phyloP scores from a whole-genome alignment of 2,888 invertebrate species.

The Drosophila limbata region DNA sequence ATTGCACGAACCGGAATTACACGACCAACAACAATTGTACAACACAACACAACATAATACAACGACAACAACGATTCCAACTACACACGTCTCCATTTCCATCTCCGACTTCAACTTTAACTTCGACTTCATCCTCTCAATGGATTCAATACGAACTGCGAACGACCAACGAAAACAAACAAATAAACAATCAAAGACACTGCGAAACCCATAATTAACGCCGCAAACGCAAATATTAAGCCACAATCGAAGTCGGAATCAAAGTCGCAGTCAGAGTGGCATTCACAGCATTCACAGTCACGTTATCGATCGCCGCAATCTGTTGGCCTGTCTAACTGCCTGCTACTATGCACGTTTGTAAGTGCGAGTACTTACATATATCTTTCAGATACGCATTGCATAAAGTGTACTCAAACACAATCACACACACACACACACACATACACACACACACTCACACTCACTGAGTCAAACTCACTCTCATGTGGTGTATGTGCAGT shows the following conservation, averaged over 20 bases:
- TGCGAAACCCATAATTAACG: constrained; percentile 76
- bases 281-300: constrained; percentile 40
- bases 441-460: constrained; percentile 10
- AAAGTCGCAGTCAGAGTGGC: constrained; percentile 8
- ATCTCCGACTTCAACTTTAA: constrained; percentile 14
- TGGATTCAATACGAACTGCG: constrained; percentile 31
- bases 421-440: constrained; percentile 13
- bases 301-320: constrained; percentile 69
- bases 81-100: constrained; percentile 12
- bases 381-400: constrained; percentile 50
- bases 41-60: constrained; percentile 32
- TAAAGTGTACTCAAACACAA: constrained; percentile 26
- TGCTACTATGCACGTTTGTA: constrained; percentile 5
- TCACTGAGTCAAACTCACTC: constrained; percentile 11
- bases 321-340: constrained; percentile 23
- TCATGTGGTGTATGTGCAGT: constrained; percentile 5
- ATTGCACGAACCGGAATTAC: constrained; percentile 80
- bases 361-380: constrained; percentile 30
- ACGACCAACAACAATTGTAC: constrained; percentile 68
- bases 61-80: constrained; percentile 3
- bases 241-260: constrained; percentile 38
- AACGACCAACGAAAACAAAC: constrained; percentile 49
- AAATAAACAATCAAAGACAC: constrained; percentile 81
- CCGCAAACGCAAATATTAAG: constrained; percentile 81
- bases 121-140: constrained; percentile 32